Base-by-base conservation (phyloP, 2,797 vertebrate species). In the Tauraco hartlaubi region DNA sequence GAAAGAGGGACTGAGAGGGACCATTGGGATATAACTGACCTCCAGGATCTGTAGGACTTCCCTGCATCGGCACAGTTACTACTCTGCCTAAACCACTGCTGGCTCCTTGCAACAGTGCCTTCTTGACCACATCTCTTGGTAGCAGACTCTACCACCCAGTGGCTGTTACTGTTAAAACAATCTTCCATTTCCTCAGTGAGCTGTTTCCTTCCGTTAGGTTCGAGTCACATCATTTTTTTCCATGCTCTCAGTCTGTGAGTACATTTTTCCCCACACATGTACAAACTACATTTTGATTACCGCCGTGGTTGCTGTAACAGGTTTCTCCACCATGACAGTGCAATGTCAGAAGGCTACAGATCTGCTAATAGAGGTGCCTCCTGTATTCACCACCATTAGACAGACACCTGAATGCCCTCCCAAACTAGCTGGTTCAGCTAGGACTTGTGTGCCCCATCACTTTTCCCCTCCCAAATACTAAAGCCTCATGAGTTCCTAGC, bases 91-190 rank as follows among this genome's bases (percentile, higher is more conserved):
- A 88, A 19, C 79, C 63, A 9, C 52, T 5, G 22, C 37, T 92
- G 91, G 80, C 77, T 92, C 59, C 29, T 85, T 82, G 51, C 52
- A 54, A 77, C 85, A 23, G 58, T 20, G 41, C 77, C 83, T 93
- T 75, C 80, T 92, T 81, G 90, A 68, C 93, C 90, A 87, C 37
- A 26, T 94, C 82, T 96, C 95, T 90, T 84, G 49, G 79, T 93
- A 52, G 94, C 94, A 96, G 91, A 96, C 91, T 95, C 92, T 87
- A 96, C 94, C 95, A 94, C 95, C 96, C 95, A 96, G 95, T 97
- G 94, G 96, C 85, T 96, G 90, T 85, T 41, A 51, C 91, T 90
- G 80, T 96, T 96, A 96, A 94, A 94, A 96, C 96, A 93, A 73
- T 88, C 64, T 86, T 37, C 75, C 52, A 7, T 71, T 69, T 61